Conservation (phyloP, 2,888 invertebrate species). For the Strigamia maritima region DNA sequence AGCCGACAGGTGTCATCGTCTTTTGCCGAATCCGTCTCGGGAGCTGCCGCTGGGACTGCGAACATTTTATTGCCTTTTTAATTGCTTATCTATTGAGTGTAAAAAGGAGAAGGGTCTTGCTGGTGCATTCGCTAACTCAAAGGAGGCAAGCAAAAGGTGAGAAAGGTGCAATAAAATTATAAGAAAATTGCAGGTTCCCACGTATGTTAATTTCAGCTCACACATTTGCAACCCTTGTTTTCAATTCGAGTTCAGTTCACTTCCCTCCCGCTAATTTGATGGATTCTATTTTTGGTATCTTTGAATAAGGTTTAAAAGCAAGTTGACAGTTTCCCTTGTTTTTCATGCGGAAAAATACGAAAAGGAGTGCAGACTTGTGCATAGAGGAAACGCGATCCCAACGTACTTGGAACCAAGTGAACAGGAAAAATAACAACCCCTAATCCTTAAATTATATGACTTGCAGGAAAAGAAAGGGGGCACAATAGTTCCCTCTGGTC, state of each 20-base stretch:
- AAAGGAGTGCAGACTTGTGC: neutral
- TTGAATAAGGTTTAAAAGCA: neutral
- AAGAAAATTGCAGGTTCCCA: neutral
- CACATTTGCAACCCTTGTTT: neutral
- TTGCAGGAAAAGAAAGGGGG: conserved; percentile 9
- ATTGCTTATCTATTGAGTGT: conserved; percentile 25
- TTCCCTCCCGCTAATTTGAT: neutral
- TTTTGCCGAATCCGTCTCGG: conserved; percentile 12
- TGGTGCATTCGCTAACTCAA: neutral
- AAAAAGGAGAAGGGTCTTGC: neutral
- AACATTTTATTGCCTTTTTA: conserved; percentile 14
- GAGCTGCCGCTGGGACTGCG: neutral
- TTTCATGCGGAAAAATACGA: neutral
- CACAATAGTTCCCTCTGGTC: conserved; percentile 5
- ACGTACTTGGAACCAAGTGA: neutral
- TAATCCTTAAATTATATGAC: conserved; percentile 28
- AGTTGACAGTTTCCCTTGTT: neutral
- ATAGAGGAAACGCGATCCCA: conserved; percentile 1
- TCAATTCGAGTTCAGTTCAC: neutral
- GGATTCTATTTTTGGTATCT: neutral
- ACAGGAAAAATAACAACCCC: conserved; percentile 27
- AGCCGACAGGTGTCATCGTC: conserved; percentile 22
- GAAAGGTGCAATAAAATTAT: neutral
- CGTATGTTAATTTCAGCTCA: neutral
- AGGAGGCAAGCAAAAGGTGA: neutral